Evolutionary conservation across 2,888 invertebrate species (phyloP).

Genomic region (Tyria jacobaeae): DNA sequence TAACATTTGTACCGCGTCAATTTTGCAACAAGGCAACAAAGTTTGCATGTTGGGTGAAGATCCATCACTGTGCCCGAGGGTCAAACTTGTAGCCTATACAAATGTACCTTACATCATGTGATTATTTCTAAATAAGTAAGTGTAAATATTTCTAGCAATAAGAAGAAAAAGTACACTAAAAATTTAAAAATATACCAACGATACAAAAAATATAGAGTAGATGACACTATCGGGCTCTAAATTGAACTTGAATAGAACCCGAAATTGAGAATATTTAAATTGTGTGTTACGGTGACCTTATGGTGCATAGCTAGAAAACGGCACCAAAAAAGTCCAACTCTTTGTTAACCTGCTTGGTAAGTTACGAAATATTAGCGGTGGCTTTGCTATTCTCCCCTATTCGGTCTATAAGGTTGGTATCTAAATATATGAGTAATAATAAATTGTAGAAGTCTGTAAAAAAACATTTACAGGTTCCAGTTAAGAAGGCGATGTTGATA

Average conservation of each 20-base stretch:
- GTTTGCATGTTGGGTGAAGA: conserved; percentile 5
- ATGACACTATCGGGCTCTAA: neutral
- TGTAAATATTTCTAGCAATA: neutral
- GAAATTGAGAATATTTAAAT: neutral
- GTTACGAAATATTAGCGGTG: neutral
- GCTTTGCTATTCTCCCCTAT: neutral
- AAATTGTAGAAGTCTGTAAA: no score
- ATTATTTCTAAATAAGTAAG: neutral
- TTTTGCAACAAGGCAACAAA: neutral
- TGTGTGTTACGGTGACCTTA: neutral
- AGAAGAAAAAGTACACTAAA: neutral
- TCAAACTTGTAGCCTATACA: neutral
- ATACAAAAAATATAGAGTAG: no score
- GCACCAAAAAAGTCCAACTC: neutral
- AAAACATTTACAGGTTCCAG: no score
- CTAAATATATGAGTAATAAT: neutral
- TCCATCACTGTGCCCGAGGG: neutral
- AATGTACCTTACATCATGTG: neutral
- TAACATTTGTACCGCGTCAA: conserved; percentile 1
- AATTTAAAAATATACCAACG: no score
- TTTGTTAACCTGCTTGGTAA: neutral
- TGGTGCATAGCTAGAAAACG: neutral
- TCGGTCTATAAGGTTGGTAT: neutral
- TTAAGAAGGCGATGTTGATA: no score
- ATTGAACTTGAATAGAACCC: neutral